Conservation (phyloP, 2,797 vertebrate species). For the Gymnocypris eckloni region DNA sequence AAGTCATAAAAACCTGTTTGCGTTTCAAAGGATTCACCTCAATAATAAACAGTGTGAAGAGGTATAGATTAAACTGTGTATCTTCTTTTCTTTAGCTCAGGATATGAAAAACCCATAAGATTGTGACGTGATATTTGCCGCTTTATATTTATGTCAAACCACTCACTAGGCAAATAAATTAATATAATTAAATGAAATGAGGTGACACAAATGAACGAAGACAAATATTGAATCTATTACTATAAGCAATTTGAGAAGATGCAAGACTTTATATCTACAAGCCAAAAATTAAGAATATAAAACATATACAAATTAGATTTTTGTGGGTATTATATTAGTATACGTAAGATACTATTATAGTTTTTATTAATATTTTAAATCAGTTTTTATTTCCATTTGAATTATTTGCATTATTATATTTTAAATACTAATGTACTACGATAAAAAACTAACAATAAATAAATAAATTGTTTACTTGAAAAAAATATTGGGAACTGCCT, state of each 20-base stretch:
- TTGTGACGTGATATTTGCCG: neutral
- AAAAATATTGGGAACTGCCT: no score
- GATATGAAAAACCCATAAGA: neutral
- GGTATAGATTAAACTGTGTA: neutral
- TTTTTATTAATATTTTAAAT: no score
- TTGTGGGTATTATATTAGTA: no score
- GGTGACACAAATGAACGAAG: constrained; percentile 11
- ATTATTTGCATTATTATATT: no score
- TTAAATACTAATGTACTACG: no score
- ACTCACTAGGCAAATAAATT: neutral
- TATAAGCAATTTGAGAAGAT: neutral
- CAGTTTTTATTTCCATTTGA: no score
- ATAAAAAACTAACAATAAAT: no score
- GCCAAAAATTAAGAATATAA: neutral
- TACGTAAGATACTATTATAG: no score
- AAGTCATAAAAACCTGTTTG: neutral
- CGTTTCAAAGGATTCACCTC: neutral
- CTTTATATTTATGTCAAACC: neutral
- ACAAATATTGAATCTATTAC: neutral
- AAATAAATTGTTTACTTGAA: no score
- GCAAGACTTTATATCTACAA: neutral
- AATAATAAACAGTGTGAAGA: neutral
- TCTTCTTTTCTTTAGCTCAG: neutral
- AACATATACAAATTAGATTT: no score
- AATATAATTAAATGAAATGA: neutral